Evolutionary conservation across 2,797 vertebrate genomes (phyloP), one percentile per base, ranked within the genome.

Genomic region (Glyptemys insculpta): DNA sequence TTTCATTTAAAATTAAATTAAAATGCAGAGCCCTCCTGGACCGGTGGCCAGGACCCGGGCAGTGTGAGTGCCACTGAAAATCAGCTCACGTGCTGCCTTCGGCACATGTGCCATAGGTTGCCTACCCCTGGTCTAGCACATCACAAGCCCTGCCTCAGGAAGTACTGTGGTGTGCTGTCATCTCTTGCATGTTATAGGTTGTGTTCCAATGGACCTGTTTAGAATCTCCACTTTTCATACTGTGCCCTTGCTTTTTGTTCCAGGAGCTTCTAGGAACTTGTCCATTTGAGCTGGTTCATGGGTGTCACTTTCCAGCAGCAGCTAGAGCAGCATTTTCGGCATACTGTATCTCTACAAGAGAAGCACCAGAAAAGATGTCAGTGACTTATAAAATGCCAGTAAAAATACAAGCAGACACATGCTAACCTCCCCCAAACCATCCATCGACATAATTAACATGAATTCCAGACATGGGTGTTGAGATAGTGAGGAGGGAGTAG

Each of bases 131-230:
- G 59, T 96, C 10, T 92, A 84, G 84, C 95, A 95, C 96, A 80
- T 95, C 94, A 97, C 82, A 89, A 96, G 78, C 80, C 93, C 82
- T 95, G 31, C 92, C 90, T 92, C 89, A 92, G 29, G 19, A 96
- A 80, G 94, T 74, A 79, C 18, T 6, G 1, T 41, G 50, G 52
- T 92, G 92, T 90, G 82, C 65, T 82, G 89, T 86, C 85, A 29
- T 97, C 95, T 83, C 95, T 87, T 83, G 95, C 93, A 91, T 65
- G 94, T 95, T 95, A 95, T 88, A 96, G 81, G 89, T 95, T 93
- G 94, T 87, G 57, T 59, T 95, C 65, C 84, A 88, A 65, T 79
- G 89, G 95, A 96, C 74, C 86, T 92, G 57, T 95, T 96, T 85
- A 94, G 85, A 94, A 96, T 82, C 78, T 92, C 65, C 93, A 49